Evolutionary conservation across 2,888 invertebrate genomes (phyloP).

Genomic region (Drosophila peninsularis): DNA sequence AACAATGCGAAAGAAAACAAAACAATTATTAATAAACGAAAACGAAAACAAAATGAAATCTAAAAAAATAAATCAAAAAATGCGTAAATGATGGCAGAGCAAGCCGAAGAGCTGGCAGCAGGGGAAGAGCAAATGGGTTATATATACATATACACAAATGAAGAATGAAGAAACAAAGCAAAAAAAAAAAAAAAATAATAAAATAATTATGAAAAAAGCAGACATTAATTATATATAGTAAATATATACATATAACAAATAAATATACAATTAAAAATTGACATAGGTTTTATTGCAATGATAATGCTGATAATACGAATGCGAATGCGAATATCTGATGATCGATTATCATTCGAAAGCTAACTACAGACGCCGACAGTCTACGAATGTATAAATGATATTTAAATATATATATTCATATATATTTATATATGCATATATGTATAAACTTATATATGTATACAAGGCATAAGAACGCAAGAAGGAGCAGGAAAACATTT

Average conservation of each 20-base stretch:
- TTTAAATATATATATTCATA: constrained; percentile 27
- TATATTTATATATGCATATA: constrained; percentile 22
- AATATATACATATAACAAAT: constrained; percentile 72
- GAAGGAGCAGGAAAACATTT: constrained; percentile 56
- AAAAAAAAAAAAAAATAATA: constrained; percentile 26
- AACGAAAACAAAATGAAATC: constrained; percentile 16
- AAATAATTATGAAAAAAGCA: constrained; percentile 31
- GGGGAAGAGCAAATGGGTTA: constrained; percentile 44
- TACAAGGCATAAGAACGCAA: constrained; percentile 42
- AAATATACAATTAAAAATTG: constrained; percentile 72
- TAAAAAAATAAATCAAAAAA: constrained; percentile 49
- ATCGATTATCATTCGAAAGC: constrained; percentile 35
- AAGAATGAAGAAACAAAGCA: constrained; percentile 37
- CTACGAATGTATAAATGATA: constrained; percentile 49
- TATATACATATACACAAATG: constrained; percentile 63
- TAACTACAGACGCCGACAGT: constrained; percentile 47
- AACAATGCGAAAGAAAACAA: constrained; percentile 24
- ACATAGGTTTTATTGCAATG: constrained; percentile 75
- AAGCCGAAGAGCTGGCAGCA: constrained; percentile 27
- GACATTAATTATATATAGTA: constrained; percentile 63
- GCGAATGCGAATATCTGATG: constrained; percentile 50
- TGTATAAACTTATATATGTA: constrained; percentile 41
- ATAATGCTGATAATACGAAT: constrained; percentile 60
- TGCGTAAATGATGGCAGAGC: constrained; percentile 35
- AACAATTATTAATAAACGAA: constrained; percentile 23